A percentile compares a stretch with the other conserved stretches of the same genome.
Evolutionary conservation across 2,113 vertebrate genomes (phyloP).

Genomic region (Nesoenas mayeri): DNA sequence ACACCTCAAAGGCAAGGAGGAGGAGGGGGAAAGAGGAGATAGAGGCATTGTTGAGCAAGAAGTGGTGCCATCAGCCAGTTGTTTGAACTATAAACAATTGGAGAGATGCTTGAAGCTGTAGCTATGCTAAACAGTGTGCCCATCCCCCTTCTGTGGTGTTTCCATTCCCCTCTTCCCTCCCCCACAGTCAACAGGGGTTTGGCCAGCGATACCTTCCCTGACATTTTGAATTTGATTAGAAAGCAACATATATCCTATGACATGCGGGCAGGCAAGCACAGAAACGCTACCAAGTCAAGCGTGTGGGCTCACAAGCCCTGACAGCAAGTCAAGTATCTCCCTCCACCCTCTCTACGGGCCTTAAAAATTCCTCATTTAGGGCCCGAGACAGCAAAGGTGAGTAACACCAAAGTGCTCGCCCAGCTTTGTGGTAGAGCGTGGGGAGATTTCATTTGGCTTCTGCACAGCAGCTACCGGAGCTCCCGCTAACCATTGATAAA

Average conservation of each 20-base stretch:
- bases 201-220: not conserved
- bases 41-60: constrained; percentile 40
- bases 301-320: not conserved
- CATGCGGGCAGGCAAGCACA: not conserved
- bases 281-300: not conserved
- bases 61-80: constrained; percentile 23
- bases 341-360: fast-evolving
- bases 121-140: constrained; percentile 19
- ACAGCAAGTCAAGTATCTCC: not conserved
- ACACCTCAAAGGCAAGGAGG: constrained; percentile 28
- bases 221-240: constrained; percentile 6
- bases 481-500: not conserved
- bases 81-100: constrained; percentile 52
- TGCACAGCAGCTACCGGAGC: not conserved
- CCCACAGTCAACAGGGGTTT: not conserved
- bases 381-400: not conserved
- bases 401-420: fast-evolving
- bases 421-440: fast-evolving
- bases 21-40: not conserved
- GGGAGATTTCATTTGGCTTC: not conserved
- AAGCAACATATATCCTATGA: not conserved
- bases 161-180: not conserved
- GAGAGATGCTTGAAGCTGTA: constrained; percentile 14
- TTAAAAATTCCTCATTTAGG: not conserved
- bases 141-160: not conserved